Evolutionary conservation across 1,140 invertebrate species (phyloP).

Genomic region (Drosophila azteca): DNA sequence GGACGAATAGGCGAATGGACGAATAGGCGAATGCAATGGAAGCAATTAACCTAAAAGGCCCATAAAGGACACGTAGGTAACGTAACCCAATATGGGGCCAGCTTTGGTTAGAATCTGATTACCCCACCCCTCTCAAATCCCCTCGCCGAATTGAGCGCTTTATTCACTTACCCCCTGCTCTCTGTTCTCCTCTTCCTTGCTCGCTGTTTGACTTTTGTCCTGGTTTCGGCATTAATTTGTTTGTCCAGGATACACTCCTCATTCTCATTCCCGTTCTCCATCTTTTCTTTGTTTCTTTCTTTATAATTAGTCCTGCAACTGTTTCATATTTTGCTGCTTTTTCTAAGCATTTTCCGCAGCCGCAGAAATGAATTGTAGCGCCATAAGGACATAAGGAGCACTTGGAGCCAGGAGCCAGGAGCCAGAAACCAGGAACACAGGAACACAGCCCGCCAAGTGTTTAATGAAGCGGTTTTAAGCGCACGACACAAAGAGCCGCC

Average conservation of each 20-base stretch:
- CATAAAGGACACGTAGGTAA: slow-evolving; percentile 60
- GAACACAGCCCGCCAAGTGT: slow-evolving; percentile 42
- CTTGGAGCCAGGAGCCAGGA: slow-evolving; percentile 37
- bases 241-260: slow-evolving; percentile 1
- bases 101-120: slow-evolving; percentile 32
- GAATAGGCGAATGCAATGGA: slow-evolving; percentile 37
- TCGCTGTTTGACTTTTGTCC: slow-evolving; percentile 31
- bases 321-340: slow-evolving; percentile 11
- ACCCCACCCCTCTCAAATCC: neutral
- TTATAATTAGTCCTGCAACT: slow-evolving; percentile 43
- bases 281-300: neutral
- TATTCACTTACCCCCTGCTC: slow-evolving; percentile 27
- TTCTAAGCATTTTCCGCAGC: slow-evolving; percentile 57
- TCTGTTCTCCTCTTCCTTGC: too few relatives aligned
- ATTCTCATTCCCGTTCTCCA: too few relatives aligned
- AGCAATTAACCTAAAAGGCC: slow-evolving; percentile 78
- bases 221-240: slow-evolving; percentile 2
- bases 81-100: slow-evolving; percentile 58
- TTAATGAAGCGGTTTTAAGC: slow-evolving; percentile 73
- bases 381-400: slow-evolving; percentile 57
- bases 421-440: slow-evolving; percentile 19
- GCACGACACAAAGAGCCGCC: slow-evolving; percentile 16
- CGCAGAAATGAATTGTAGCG: slow-evolving; percentile 72
- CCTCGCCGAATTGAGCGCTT: neutral
- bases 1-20: too few relatives aligned